These are phyloP conservation scores for Caenorhabditis drosophilae DNA, from an alignment of 2,888 invertebrate species.

Conservation along the genomic window DNA sequence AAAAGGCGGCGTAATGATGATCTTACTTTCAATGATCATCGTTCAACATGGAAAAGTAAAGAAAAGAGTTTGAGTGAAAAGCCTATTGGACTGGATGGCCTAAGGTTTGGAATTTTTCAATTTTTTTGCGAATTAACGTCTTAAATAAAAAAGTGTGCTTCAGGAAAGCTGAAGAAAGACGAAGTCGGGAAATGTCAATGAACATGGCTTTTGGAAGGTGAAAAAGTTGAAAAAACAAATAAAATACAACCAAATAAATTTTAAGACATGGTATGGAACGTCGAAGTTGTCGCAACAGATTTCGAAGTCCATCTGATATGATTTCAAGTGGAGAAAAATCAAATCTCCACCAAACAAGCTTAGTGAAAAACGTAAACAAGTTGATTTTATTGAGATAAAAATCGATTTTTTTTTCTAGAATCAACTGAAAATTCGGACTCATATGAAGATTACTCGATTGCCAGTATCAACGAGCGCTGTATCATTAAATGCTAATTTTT, in stretches of 20 bases:
- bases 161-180: neutral
- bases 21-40: too few species aligned
- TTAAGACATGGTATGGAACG: neutral
- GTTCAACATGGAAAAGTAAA: constrained; percentile 6
- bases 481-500: neutral
- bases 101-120: neutral
- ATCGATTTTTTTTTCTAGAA: neutral
- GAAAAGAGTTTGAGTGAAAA: constrained; percentile 7
- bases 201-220: too few species aligned
- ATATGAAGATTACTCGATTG: too few species aligned
- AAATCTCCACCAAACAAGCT: neutral
- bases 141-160: neutral
- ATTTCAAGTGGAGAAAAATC: neutral
- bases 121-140: neutral
- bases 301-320: constrained; percentile 8
- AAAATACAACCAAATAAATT: too few species aligned
- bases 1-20: too few species aligned
- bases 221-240: too few species aligned
- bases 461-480: neutral
- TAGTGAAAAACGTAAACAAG: constrained; percentile 4
- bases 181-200: neutral
- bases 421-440: neutral
- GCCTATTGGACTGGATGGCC: constrained; percentile 2
- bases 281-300: neutral
- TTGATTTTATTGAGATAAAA: too few species aligned